Evolutionary conservation across 1,140 invertebrate genomes (phyloP).

Genomic region (Dermatophagoides farinae): DNA sequence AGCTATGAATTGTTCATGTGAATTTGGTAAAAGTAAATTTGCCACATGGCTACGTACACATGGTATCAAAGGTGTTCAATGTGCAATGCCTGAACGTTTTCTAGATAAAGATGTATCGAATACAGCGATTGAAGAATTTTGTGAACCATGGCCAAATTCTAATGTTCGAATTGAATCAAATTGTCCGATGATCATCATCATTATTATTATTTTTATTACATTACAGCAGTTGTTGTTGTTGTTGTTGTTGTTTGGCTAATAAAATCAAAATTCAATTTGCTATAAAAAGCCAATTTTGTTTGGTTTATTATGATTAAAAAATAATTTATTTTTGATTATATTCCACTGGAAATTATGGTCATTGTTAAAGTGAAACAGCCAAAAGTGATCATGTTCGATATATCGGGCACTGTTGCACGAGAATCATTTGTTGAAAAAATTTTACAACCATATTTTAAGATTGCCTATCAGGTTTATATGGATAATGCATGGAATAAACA

Average conservation of each 20-base stretch:
- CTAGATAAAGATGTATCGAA: slow-evolving; percentile 8
- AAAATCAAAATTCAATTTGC: too few species aligned
- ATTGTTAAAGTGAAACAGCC: background rate
- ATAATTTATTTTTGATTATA: too few species aligned
- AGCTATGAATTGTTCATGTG: slow-evolving; percentile 15
- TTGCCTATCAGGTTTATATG: background rate
- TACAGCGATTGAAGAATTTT: slow-evolving; percentile 15
- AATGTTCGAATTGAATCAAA: too few species aligned
- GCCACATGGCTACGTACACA: slow-evolving; percentile 12
- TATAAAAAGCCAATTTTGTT: too few species aligned
- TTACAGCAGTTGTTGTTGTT: too few species aligned
- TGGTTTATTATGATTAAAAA: too few species aligned
- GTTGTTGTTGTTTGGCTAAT: too few species aligned
- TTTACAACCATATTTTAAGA: slow-evolving; percentile 8
- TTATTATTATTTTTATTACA: too few species aligned
- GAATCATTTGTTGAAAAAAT: slow-evolving; percentile 8
- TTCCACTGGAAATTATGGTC: too few species aligned
- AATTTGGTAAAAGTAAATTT: slow-evolving; percentile 14
- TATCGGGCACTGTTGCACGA: background rate
- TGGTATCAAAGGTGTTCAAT: slow-evolving; percentile 14
- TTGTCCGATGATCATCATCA: too few species aligned
- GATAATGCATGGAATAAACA: slow-evolving; percentile 15
- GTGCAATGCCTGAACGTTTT: background rate
- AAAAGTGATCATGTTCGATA: slow-evolving; percentile 5
- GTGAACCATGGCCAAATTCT: background rate